phyloP scores from a whole-genome alignment of 2,113 vertebrate genomes.

The Taurulus bubalis region DNA sequence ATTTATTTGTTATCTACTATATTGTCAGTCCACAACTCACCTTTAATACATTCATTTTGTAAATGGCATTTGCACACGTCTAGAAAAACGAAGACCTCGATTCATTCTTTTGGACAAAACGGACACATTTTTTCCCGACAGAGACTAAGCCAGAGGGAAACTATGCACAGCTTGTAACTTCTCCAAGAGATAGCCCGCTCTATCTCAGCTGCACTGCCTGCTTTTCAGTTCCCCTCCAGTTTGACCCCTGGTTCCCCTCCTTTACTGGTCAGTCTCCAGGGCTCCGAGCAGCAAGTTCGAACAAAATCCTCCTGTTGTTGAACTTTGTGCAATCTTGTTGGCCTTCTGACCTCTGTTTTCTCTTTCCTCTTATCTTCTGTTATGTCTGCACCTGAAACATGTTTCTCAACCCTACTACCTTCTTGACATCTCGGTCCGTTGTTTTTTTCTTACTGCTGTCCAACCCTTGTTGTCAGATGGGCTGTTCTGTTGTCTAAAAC shows the following conservation, averaged over 20 bases:
- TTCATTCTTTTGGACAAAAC: neutral
- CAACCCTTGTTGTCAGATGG: constrained; percentile 98
- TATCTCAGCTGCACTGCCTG: constrained; percentile 36
- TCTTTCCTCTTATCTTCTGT: constrained; percentile 75
- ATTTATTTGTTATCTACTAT: neutral
- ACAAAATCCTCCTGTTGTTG: constrained; percentile 80
- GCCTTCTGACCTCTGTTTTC: constrained; percentile 86
- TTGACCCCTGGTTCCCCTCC: constrained; percentile 68
- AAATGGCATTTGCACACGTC: neutral
- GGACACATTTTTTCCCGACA: neutral
- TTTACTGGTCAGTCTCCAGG: constrained; percentile 38
- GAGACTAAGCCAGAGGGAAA: neutral
- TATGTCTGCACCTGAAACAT: constrained; percentile 77
- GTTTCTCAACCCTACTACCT: constrained; percentile 86
- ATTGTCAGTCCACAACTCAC: neutral
- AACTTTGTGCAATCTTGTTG: constrained; percentile 85
- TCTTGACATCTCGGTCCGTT: constrained; percentile 92
- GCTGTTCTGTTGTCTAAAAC: constrained; percentile 99
- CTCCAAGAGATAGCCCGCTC: neutral
- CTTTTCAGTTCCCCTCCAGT: constrained; percentile 73
- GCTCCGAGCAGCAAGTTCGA: constrained; percentile 55
- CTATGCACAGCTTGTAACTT: constrained; percentile 22
- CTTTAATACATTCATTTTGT: neutral
- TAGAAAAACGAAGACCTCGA: neutral
- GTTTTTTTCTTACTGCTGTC: constrained; percentile 96